phyloP scores from a whole-genome alignment of 2,888 invertebrate genomes.

The Agrilus biguttatus region DNA sequence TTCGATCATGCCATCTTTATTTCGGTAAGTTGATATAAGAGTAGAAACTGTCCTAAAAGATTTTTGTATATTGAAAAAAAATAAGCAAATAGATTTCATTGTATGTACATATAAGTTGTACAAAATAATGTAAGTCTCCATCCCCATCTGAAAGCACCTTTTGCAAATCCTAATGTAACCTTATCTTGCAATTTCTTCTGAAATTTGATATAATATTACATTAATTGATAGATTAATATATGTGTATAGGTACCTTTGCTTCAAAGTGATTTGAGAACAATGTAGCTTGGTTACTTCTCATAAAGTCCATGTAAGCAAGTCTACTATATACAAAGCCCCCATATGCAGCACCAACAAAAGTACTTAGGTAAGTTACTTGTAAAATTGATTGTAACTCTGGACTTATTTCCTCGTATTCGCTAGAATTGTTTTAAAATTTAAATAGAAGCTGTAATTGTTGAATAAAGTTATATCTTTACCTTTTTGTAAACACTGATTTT shows the following conservation, averaged over 20 bases:
- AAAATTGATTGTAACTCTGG: slow-evolving; percentile 45
- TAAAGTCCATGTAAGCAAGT: slow-evolving; percentile 47
- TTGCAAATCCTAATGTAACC: slow-evolving; percentile 53
- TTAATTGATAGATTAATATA: slow-evolving; percentile 15
- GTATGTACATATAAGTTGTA: slow-evolving; percentile 49
- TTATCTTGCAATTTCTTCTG: slow-evolving; percentile 57
- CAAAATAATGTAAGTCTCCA: slow-evolving; percentile 55
- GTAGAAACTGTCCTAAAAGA: slow-evolving; percentile 47
- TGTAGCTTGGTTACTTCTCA: slow-evolving; percentile 61
- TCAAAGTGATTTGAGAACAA: slow-evolving; percentile 47
- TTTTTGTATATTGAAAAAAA: too few species aligned
- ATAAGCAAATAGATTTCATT: neutral
- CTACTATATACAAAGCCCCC: slow-evolving; percentile 50
- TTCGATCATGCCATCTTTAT: slow-evolving; percentile 50
- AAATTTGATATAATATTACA: slow-evolving; percentile 12
- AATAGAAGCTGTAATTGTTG: too few species aligned
- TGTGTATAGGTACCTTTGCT: slow-evolving; percentile 48
- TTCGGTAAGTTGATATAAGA: slow-evolving; percentile 48
- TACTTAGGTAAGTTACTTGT: slow-evolving; percentile 44
- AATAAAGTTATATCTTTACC: slow-evolving; percentile 2
- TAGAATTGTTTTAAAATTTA: slow-evolving; percentile 31
- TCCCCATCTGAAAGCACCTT: slow-evolving; percentile 56
- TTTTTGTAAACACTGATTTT: slow-evolving; percentile 5
- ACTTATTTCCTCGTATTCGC: slow-evolving; percentile 49
- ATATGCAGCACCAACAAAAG: slow-evolving; percentile 46